Base-by-base conservation (phyloP, 1,140 invertebrate genomes). In the Cepaea nemoralis region DNA sequence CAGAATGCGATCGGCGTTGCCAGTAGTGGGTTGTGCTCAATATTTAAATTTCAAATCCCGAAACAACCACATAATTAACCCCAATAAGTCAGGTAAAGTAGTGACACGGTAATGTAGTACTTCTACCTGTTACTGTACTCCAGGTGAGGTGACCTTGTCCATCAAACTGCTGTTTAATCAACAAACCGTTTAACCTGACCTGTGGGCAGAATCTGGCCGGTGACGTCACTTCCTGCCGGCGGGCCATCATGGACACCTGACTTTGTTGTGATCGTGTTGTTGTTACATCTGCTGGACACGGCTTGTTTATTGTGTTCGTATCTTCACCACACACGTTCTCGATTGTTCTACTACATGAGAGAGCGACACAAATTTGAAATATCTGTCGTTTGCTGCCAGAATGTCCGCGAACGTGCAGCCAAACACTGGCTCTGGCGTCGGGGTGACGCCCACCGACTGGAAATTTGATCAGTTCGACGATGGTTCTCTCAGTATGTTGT, bases 401-500 rank as follows among this genome's bases (percentile, higher is more conserved):
- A 74, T 74, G 71, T 74, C 75, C n/a, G 55, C 42, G 5, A 2
- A 50, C 6, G 50, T 19, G n/a, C 50, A 48, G 35, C 75, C 59
- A 27, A 63, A 50, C 1, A 16, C 75, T 8, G 42, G 40, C 6
- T 73, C 76, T 14, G 81, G 63, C 67, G 85, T 86, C 74, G 86
- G 86, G 85, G 87, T 85, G 48, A 84, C 84, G 69, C 84, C 85
- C 75, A 87, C 83, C 48, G 90, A 88, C 55, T 91, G 91, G 91
- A 86, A 91, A 78, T 90, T 91, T 73, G 90, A 91, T 79, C 91
- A 90, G 82, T 90, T 91, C 79, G 91, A 91, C 70, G 91, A 91
- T 82, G 90, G 89, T 67, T 91, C 90, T 80, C 71, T 89, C 45
- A 90, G 91, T 91, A 88, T 86, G 89, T 87, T 70, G 31, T 35